Evolutionary conservation across 1,140 invertebrate genomes (phyloP), one percentile per base, ranked within the genome.

Genomic region (Colletes gigas): DNA sequence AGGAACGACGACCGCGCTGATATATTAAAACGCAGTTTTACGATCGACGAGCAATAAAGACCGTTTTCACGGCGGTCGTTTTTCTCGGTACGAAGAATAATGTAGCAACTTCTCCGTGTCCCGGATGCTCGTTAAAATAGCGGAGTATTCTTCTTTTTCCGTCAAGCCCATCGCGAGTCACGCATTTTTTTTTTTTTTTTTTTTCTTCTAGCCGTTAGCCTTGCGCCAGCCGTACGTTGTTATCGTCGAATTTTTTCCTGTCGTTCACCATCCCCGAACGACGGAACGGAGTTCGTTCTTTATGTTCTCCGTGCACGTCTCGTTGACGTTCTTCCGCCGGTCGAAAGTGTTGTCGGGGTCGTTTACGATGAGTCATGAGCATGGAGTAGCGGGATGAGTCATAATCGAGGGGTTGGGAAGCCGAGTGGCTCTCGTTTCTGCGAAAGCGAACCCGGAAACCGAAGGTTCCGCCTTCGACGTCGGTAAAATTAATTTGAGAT

Each of bases 101-200:
- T 71, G 70, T 30, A 70, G 54, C 67, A 68, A 81, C 84, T 82
- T 30, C 30, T 44, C 50, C 17, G 30, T 84, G 84, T 84, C 81
- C 88, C 68, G 85, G 63, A 82, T 75, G 83, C 84, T 89, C 88
- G 88, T 89, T 88, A 88, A 88, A 88, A 85, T 84, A 73, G 70
- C 74, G 50, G 55, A 76, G 80, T 82, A 72, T 85, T 78, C 65
- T 62, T 82, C 63, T 75, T 50, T 69, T 70, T 73, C 44, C 66
- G 65, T 60, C 65, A 59, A 70, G 63, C 69, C 50, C 71, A 30
- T 30, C 75, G 55, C 68, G 30, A 63, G 52, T 67, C 66, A 19
- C 62, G 66, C 54, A 17, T 70, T 70, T 70, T 39, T 62, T 30
- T 54, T 17, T 62, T 30, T 54, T 17, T 30, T 30, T 30, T 30